phyloP scores from a whole-genome alignment of 53 echinoderm and acorn worm species.

The Holothuria leucospilota region DNA sequence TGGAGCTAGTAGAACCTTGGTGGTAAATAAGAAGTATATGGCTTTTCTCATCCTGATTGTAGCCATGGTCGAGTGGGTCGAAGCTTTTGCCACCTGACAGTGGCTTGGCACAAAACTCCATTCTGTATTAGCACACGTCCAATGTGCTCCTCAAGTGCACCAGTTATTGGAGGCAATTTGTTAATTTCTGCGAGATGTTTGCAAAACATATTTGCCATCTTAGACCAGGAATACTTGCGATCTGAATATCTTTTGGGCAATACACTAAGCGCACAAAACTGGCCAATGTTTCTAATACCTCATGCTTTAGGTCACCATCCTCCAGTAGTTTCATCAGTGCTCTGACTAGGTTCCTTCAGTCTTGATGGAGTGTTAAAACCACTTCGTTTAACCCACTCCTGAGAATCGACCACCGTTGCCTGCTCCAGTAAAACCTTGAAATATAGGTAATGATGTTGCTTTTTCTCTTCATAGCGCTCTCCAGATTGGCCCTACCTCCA shows the following conservation, averaged over 20 bases:
- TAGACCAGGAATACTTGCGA: constrained; percentile 59
- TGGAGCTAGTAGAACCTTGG: constrained; percentile 52
- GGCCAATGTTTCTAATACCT: constrained; percentile 24
- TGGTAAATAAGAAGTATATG: constrained; percentile 23
- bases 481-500: constrained; percentile 45
- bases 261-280: constrained; percentile 53
- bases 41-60: constrained; percentile 28
- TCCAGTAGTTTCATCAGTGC: constrained; percentile 47
- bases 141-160: constrained; percentile 58
- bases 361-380: constrained; percentile 45
- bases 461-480: constrained; percentile 49
- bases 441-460: constrained; percentile 60
- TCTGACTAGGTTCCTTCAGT: constrained; percentile 39
- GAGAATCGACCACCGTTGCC: constrained; percentile 54
- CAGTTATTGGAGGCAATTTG: constrained; percentile 46
- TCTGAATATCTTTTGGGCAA: constrained; percentile 44
- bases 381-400: constrained; percentile 54
- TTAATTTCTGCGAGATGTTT: constrained; percentile 59
- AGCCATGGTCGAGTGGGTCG: constrained; percentile 60
- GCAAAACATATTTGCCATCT: constrained; percentile 62
- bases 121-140: constrained; percentile 49
- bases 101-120: constrained; percentile 55
- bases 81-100: constrained; percentile 36
- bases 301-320: constrained; percentile 32
- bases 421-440: constrained; percentile 64